Base-by-base conservation (phyloP, 2,888 invertebrate species). In the Watsonalla binaria region DNA sequence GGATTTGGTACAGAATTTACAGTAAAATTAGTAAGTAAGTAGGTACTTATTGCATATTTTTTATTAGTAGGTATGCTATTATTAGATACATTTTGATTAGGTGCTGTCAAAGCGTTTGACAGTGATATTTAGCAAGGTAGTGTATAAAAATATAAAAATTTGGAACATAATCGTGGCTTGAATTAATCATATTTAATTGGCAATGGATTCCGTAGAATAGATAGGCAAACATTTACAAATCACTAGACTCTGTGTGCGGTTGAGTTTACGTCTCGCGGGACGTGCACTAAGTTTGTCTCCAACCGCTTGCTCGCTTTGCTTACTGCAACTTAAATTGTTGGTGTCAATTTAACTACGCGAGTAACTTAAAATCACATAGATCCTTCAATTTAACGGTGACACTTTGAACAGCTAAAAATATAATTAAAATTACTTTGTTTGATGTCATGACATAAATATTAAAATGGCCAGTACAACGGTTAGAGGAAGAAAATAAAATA, bases 251-350 rank as follows among this genome's bases (percentile, higher is more conserved):
- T 37, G 49, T 11, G 54, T 52, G 54, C 53, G 55, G 58, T 59
- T 54, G 51, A 52, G 53, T 15, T 59, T 46, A 47, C 54, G 46
- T 54, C 62, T 51, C 59, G 13, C 48, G 58, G 52, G 60, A 51
- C 46, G 50, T 13, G 47, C 37, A 11, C 7, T 13, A 42, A 60
- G 37, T 49, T 49, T 49, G 49, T 39, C 57, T 62, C 50, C 48
- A 59, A 60, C 57, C 55, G 56, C 54, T 57, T 47, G 47, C 54
- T 60, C 39, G 55, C 58, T 60, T 54, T 56, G 53, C 55, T 58
- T 55, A 62, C 58, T 61, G 56, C 47, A 59, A 64, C 62, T 64
- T 64, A 62, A 62, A 64, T 62, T 62, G 64, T 64, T 61, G 60
- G 55, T 62, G 62, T 64, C 64, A 60, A 59, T 62, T 62, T 11